Evolutionary conservation across 2,888 invertebrate genomes (phyloP).

Genomic region (Metacarcinus magister): DNA sequence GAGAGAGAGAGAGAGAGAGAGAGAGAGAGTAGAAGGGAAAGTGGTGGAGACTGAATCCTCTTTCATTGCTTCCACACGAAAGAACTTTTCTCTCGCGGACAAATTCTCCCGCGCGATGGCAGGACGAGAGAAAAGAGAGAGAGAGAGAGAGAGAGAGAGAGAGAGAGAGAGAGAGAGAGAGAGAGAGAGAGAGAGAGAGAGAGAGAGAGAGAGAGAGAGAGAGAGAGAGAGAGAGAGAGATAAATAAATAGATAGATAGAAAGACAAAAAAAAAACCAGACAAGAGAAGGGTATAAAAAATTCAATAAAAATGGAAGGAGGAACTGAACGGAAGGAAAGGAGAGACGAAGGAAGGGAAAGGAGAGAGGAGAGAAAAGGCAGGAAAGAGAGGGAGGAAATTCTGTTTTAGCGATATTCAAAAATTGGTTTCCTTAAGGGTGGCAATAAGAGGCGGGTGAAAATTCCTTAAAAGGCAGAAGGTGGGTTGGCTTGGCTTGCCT

Average conservation of each 20-base stretch:
- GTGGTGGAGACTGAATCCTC: too few species aligned
- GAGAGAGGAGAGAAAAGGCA: background rate
- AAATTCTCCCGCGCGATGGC: background rate
- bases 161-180: background rate
- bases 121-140: slow-evolving; percentile 10
- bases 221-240: background rate
- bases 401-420: background rate
- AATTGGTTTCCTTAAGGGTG: background rate
- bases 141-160: background rate
- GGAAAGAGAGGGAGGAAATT: background rate
- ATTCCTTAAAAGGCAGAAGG: background rate
- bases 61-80: too few species aligned
- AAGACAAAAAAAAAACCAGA: too few species aligned
- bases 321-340: background rate
- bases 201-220: slow-evolving; percentile 9
- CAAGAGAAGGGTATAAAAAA: too few species aligned
- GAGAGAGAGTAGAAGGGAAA: too few species aligned
- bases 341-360: background rate
- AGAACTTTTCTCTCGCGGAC: background rate
- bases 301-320: background rate
- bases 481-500: background rate
- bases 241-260: background rate
- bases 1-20: too few species aligned
- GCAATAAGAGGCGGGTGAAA: background rate
- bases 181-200: slow-evolving; percentile 20